These are phyloP conservation scores for Nycticorax nycticorax DNA, from an alignment of 2,113 vertebrate genomes.

Conservation along the genomic window DNA sequence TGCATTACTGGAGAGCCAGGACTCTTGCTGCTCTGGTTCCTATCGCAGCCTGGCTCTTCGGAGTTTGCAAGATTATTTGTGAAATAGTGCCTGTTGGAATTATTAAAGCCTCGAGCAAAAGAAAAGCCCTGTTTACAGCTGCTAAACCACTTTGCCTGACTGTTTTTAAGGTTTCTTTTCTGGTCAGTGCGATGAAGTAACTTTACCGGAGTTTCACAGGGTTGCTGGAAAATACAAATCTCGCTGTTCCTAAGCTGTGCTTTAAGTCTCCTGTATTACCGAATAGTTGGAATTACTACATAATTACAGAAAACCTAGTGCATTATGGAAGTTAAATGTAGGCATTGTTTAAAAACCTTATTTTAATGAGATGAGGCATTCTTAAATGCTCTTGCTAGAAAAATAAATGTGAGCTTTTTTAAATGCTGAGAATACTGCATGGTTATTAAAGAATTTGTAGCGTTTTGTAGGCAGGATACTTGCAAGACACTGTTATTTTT, in stretches of 20 bases:
- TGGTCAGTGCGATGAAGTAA: not conserved
- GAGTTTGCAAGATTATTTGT: not conserved
- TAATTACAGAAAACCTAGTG: conserved; percentile 26
- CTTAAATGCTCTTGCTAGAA: not conserved
- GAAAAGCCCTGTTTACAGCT: not conserved
- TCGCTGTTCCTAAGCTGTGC: not conserved
- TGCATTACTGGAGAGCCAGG: not conserved
- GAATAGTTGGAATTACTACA: conserved; percentile 36
- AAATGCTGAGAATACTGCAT: not conserved
- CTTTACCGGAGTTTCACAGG: not conserved
- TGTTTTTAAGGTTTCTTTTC: not conserved
- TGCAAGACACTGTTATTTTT: not conserved
- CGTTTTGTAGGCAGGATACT: not conserved
- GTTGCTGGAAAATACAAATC: conserved; percentile 1
- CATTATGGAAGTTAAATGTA: conserved; percentile 33
- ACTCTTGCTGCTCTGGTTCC: not conserved
- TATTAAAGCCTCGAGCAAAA: not conserved
- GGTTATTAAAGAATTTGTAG: not conserved
- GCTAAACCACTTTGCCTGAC: not conserved
- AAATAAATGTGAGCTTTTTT: not conserved
- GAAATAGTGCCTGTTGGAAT: not conserved
- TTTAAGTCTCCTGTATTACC: conserved; percentile 36
- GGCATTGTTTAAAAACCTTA: conserved; percentile 5
- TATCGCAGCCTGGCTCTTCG: not conserved
- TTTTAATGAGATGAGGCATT: conserved; percentile 19